Base-by-base conservation (phyloP, 2,797 vertebrate species). In the Hemibagrus guttatus region DNA sequence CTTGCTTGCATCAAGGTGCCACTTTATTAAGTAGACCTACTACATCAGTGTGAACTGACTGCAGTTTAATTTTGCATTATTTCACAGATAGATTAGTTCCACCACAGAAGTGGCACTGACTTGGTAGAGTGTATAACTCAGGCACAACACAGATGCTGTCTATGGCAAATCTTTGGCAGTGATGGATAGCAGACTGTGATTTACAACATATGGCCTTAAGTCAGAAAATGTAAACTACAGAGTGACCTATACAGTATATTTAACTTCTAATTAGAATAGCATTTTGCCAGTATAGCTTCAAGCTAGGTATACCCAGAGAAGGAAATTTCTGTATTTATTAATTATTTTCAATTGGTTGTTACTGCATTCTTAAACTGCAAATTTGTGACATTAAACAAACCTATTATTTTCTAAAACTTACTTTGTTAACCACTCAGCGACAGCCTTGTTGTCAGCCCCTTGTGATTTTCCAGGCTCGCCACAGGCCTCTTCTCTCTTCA, bases 381-480 rank as follows among this genome's bases (percentile, higher is more conserved):
- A 6, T 0, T 66, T 66, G 28, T 39, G n/a, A 12, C 35, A 80
- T 16, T 61, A 59, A 80, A 11, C 31, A 59, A 39, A 80, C 5
- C 31, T 26, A 61, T 21, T 6, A 6, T 35, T 21, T 31, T 13
- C 5, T 23, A 64, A 49, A 21, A 31, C 97, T 96, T 95, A 99
- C 98, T 97, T 99, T 83, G 97, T 94, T 90, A 99, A 94, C 98
- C 98, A 99, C 90, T 99, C 98, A 0, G 98, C 97, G 79, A 98
- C 97, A 71, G 98, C 98, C 95, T 98, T 97, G 94, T 99, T 98
- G 85, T 98, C 97, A 86, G 96, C 96, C 0, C 96, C 96, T 90
- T 98, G 96, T 71, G 96, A 95, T 91, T 97, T 97, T 59, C 93
- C 96, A 69, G 93, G 94, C 42, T 93, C 94, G 4, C 95, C 95